Base-by-base conservation (phyloP, 2,888 invertebrate genomes). In the Caenorhabditis sinica region DNA sequence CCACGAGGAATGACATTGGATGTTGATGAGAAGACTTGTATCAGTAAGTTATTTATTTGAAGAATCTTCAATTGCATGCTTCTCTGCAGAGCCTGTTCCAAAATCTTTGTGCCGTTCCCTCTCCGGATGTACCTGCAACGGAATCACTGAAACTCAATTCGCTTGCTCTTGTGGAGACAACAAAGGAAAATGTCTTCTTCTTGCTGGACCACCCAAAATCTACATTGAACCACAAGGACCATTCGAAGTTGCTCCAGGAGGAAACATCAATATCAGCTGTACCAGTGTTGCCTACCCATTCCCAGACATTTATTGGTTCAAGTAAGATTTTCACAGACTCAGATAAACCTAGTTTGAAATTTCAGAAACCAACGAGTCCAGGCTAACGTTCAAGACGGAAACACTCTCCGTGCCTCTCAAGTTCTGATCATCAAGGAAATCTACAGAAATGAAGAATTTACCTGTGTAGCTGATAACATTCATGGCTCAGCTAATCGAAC, bases 191-290 rank as follows among this genome's bases (percentile, higher is more conserved):
- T 92, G 92, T 82, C 84, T 92, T 45, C 74, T 92, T 75, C 80
- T 90, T 56, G 88, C 88, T 36, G 92, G 91, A 28, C 86, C 89
- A 20, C 92, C 92, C 1, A 92, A 90, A 77, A 87, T 92, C 56
- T 92, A 91, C 77, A 84, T 92, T 60, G 88, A 92, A 36, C 92
- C 92, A 13, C 83, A 87, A 30, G 92, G 90, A 82, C 92, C 92
- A 2, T 92, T 87, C 51, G 88, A 91, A 69, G 89, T 91, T 13
- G 87, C 90, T 23, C 92, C 92, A 2, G 92, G 92, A 51, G 92
- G 92, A 36, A 91, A 89, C 53, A 87, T 92, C 72, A 92, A 92
- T 68, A 90, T 92, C 65, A 91, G 92, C 23, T 92, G 92, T 83
- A 85, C 90, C 1, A 90, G 90, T 20, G 92, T 91, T 11, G 90